Percentiles rank a stretch among this genome's conserved stretches.
These are phyloP conservation scores for Phaedon cochleariae DNA, from an alignment of 2,888 invertebrate species.

Conservation along the genomic window DNA sequence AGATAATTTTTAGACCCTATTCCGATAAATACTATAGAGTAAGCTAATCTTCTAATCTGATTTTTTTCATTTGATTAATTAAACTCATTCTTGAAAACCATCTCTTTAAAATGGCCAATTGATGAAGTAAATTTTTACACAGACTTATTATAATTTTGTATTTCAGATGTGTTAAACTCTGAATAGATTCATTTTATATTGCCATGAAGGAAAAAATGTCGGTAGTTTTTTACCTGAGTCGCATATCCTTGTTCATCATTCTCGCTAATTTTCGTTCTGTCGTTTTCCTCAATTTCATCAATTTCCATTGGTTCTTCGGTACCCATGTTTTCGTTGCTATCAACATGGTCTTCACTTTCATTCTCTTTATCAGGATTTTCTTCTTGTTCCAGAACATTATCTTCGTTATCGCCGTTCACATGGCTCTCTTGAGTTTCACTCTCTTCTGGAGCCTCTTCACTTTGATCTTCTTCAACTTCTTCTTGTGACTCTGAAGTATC, in stretches of 20 bases:
- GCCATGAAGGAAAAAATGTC: too few relatives aligned
- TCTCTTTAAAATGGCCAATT: too few relatives aligned
- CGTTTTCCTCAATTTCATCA: slow-evolving; percentile 23
- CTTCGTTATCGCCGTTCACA: not conserved
- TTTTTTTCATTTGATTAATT: too few relatives aligned
- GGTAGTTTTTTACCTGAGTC: slow-evolving; percentile 1
- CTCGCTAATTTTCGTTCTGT: not conserved
- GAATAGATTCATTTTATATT: too few relatives aligned
- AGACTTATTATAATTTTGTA: too few relatives aligned
- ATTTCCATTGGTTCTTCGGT: slow-evolving; percentile 49
- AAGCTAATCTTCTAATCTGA: too few relatives aligned
- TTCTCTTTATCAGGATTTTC: slow-evolving; percentile 5
- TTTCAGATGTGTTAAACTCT: too few relatives aligned
- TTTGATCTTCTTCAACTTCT: slow-evolving; percentile 6
- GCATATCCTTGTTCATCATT: slow-evolving; percentile 21
- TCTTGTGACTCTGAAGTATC: not conserved
- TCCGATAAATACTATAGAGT: too few relatives aligned
- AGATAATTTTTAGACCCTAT: too few relatives aligned
- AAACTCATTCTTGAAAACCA: too few relatives aligned
- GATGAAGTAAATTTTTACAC: too few relatives aligned
- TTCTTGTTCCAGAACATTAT: not conserved
- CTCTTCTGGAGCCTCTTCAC: not conserved
- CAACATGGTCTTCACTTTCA: slow-evolving; percentile 23
- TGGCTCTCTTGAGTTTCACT: not conserved
- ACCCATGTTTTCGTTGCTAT: slow-evolving; percentile 14